Conservation (phyloP, 2,888 invertebrate genomes). For the Syritta pipiens region DNA sequence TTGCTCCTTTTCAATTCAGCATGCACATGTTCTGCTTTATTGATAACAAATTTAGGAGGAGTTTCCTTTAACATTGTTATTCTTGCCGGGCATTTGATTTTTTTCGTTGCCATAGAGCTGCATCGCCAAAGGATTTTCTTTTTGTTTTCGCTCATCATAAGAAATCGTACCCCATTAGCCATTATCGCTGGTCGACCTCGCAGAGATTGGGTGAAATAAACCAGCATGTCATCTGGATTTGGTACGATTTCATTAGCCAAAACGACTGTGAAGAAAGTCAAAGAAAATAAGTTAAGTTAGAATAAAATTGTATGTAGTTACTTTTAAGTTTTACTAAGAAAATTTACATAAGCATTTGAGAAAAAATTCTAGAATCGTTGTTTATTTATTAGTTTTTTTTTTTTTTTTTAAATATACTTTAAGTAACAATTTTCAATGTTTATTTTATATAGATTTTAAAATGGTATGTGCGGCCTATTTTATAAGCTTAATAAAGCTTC, state of each 20-base stretch:
- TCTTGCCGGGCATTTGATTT: constrained; percentile 78
- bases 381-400: constrained; percentile 13
- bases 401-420: constrained; percentile 18
- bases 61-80: constrained; percentile 78
- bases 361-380: constrained; percentile 16
- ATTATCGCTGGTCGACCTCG: constrained; percentile 79
- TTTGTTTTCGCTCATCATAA: constrained; percentile 79
- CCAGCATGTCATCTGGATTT: constrained; percentile 76
- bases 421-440: constrained; percentile 39
- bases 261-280: constrained; percentile 73
- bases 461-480: background rate
- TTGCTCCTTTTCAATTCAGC: constrained; percentile 78
- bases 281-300: constrained; percentile 43
- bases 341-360: background rate
- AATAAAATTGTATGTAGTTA: constrained; percentile 5
- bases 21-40: constrained; percentile 78
- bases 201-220: constrained; percentile 78
- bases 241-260: constrained; percentile 76
- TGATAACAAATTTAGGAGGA: constrained; percentile 79
- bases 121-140: constrained; percentile 79
- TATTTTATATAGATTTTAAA: constrained; percentile 20
- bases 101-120: constrained; percentile 79
- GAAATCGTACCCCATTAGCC: constrained; percentile 79
- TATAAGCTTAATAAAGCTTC: background rate
- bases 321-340: background rate